Conservation (phyloP, 2,888 invertebrate species). For the Platycheirus albimanus region DNA sequence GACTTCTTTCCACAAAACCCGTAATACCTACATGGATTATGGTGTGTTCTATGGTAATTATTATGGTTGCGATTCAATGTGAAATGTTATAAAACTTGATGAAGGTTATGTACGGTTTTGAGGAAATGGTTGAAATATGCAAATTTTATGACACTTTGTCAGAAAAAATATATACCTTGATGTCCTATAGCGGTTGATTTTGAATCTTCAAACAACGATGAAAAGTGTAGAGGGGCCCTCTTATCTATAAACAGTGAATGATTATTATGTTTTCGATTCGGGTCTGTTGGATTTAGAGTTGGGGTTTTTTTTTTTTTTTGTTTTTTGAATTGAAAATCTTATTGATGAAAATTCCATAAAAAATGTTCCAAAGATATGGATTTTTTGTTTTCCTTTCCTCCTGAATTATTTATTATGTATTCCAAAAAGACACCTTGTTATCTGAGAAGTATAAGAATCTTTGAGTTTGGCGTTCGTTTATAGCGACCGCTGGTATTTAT, state of each 20-base stretch:
- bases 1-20: slow-evolving; percentile 11
- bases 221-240: not conserved
- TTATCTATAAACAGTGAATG: slow-evolving; percentile 13
- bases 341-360: slow-evolving; percentile 11
- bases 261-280: slow-evolving; percentile 27
- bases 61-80: slow-evolving; percentile 49
- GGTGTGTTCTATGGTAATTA: slow-evolving; percentile 58
- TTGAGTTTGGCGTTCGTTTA: too few relatives aligned
- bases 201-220: slow-evolving; percentile 25
- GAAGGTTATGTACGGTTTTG: slow-evolving; percentile 45
- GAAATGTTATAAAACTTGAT: slow-evolving; percentile 46
- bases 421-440: slow-evolving; percentile 21
- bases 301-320: slow-evolving; percentile 9
- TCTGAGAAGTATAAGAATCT: too few relatives aligned
- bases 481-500: too few relatives aligned
- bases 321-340: slow-evolving; percentile 11
- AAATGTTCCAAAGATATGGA: not conserved
- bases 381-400: not conserved
- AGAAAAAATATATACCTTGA: slow-evolving; percentile 34
- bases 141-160: slow-evolving; percentile 58
- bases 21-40: slow-evolving; percentile 47
- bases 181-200: slow-evolving; percentile 30
- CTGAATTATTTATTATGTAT: slow-evolving; percentile 16
- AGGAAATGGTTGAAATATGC: slow-evolving; percentile 48
- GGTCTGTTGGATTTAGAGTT: not conserved